Evolutionary conservation across 2,113 vertebrate species (phyloP).

Genomic region (Tringa solitaria): DNA sequence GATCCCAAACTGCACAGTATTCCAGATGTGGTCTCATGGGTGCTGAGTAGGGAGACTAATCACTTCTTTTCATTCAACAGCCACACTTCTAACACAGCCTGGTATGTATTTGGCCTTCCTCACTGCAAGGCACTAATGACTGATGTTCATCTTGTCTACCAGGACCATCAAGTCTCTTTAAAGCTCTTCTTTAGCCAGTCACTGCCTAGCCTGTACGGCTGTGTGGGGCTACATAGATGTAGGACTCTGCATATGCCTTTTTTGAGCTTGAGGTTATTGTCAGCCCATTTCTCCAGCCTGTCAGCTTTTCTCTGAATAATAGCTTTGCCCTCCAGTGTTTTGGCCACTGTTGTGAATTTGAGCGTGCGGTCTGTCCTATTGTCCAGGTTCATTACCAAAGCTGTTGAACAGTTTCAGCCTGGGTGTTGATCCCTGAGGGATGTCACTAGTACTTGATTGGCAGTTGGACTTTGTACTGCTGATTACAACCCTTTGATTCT

Average conservation of each 20-base stretch:
- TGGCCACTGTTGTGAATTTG: background rate
- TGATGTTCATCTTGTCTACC: background rate
- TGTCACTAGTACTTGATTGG: background rate
- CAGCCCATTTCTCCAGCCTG: background rate
- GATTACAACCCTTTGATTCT: background rate
- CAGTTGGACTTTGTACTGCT: background rate
- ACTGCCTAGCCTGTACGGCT: background rate
- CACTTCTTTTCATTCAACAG: background rate
- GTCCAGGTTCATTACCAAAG: background rate
- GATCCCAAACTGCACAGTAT: too few relatives aligned
- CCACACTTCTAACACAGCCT: background rate
- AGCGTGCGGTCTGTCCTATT: background rate
- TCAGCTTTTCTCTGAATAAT: background rate
- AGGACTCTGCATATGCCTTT: background rate
- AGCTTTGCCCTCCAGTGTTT: background rate
- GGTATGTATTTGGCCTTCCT: background rate
- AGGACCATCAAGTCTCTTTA: background rate
- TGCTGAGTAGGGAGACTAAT: background rate
- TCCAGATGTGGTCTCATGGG: background rate
- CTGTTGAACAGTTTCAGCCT: background rate
- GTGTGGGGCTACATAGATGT: background rate
- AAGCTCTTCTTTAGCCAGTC: background rate
- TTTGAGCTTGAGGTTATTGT: background rate
- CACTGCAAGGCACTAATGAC: background rate
- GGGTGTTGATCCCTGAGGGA: background rate